Evolutionary conservation across 2,888 invertebrate species (phyloP).

Genomic region (Crocallis elinguaria): DNA sequence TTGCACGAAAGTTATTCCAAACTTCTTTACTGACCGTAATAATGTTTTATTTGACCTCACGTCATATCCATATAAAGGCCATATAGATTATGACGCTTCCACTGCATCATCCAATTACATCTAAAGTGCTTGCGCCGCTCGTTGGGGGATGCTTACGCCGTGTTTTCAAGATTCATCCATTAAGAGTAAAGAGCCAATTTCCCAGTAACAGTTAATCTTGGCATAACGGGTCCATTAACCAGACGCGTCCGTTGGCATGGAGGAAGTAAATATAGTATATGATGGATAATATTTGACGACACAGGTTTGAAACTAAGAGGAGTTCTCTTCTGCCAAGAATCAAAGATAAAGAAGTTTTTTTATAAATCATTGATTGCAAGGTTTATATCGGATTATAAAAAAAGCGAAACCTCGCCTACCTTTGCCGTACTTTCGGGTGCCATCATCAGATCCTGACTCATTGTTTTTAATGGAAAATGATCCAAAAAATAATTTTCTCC

Average conservation of each 20-base stretch:
- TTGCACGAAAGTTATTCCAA: too few relatives aligned
- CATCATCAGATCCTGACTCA: too few relatives aligned
- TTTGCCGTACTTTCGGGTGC: too few relatives aligned
- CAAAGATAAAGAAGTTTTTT: too few relatives aligned
- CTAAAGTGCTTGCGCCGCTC: slow-evolving; percentile 34
- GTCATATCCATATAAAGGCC: slow-evolving; percentile 14
- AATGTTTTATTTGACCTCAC: not conserved
- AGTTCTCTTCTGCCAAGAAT: too few relatives aligned
- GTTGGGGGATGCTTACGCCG: slow-evolving; percentile 46
- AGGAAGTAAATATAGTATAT: slow-evolving; percentile 20
- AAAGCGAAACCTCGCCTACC: too few relatives aligned
- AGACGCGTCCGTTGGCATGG: slow-evolving; percentile 26
- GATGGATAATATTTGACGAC: not conserved
- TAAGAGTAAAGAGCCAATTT: slow-evolving; percentile 56
- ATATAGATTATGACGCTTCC: slow-evolving; percentile 25
- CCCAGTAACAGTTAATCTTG: slow-evolving; percentile 56
- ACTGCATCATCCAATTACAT: slow-evolving; percentile 54
- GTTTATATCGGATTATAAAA: too few relatives aligned
- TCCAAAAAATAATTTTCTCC: too few relatives aligned
- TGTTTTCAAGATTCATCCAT: slow-evolving; percentile 56
- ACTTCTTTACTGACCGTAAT: too few relatives aligned
- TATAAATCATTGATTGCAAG: too few relatives aligned
- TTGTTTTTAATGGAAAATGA: too few relatives aligned
- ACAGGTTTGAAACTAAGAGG: not conserved
- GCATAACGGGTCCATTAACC: slow-evolving; percentile 52